Percentiles rank a stretch among this genome's conserved stretches.
Evolutionary conservation across 2,888 invertebrate species (phyloP).

Genomic region (Mycogona germanica): DNA sequence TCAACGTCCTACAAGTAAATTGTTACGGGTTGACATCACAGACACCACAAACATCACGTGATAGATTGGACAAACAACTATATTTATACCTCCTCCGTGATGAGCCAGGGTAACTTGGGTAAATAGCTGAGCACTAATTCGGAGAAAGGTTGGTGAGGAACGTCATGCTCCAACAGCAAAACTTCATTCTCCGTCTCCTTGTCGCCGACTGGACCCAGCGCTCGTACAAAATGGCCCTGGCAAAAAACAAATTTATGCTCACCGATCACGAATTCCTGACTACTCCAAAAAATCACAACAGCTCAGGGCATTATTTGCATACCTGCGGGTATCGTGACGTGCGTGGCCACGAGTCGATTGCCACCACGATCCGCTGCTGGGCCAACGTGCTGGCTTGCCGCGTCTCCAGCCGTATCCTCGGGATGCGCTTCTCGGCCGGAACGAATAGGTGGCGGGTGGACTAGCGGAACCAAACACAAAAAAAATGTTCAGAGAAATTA

Average conservation of each 20-base stretch:
- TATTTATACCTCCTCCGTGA: slow-evolving; percentile 57
- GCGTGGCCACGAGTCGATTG: slow-evolving; percentile 92
- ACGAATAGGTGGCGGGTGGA: slow-evolving; percentile 68
- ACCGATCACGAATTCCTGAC: not conserved
- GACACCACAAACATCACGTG: not conserved
- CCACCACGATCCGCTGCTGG: slow-evolving; percentile 81
- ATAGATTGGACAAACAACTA: not conserved
- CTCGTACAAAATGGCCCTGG: slow-evolving; percentile 85
- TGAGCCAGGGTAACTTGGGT: slow-evolving; percentile 78
- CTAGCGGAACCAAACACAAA: slow-evolving; percentile 19
- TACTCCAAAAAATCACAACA: not conserved
- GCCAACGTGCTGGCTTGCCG: slow-evolving; percentile 66
- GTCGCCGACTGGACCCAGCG: slow-evolving; percentile 83
- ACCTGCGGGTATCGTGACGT: slow-evolving; percentile 79
- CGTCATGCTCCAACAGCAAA: slow-evolving; percentile 87
- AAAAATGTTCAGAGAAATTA: too few relatives aligned
- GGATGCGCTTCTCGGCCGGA: slow-evolving; percentile 86
- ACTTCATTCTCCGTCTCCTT: slow-evolving; percentile 93
- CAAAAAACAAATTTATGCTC: slow-evolving; percentile 8
- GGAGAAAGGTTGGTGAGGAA: slow-evolving; percentile 91
- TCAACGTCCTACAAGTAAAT: slow-evolving; percentile 49
- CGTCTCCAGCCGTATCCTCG: slow-evolving; percentile 91
- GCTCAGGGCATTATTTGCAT: slow-evolving; percentile 28
- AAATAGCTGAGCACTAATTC: slow-evolving; percentile 84
- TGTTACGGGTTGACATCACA: not conserved